Evolutionary conservation across 2,888 invertebrate species (phyloP), one percentile per base, ranked within the genome.

Genomic region (Eumerus sabulonum): DNA sequence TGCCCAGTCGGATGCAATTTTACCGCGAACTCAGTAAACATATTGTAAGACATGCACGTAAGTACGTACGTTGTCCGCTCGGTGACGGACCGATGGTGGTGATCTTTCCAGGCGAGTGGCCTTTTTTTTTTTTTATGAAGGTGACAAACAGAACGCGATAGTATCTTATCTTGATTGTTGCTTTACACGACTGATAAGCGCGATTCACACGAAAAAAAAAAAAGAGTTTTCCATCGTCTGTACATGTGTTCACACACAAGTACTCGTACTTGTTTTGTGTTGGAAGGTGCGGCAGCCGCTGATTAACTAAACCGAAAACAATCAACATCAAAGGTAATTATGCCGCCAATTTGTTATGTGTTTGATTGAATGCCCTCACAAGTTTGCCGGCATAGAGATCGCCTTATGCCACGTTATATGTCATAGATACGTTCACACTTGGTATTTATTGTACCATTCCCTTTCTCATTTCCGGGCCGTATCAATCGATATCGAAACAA

Each of bases 261-360:
- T n/a, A n/a, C n/a, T n/a, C n/a, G n/a, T n/a, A n/a, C n/a, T n/a
- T n/a, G n/a, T n/a, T n/a, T n/a, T n/a, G n/a, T n/a, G n/a, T n/a
- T 76, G 45, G 62, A 81, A 81, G 81, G 81, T 76, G 81, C 81
- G 76, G 81, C 81, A 81, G 81, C 81, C 76, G 81, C 66, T 79
- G 68, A 74, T 79, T 79, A 79, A 77, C 77, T 67, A 85, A 85
- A 83, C 86, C 84, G 83, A 83, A 84, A 86, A 86, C 86, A 87
- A 86, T 85, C 87, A 86, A 87, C 86, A 83, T 87, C 87, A 87
- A 87, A 87, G 83, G 76, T 82, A 76, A 82, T 84, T 85, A 83
- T 67, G 84, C 87, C 87, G 87, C 84, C 88, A 87, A 88, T 88
- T 88, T 87, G 88, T 87, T 70, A 54, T 60, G 36, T 74, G 74